These are phyloP conservation scores for Gari tellinella DNA, from an alignment of 2,888 invertebrate species.

Conservation along the genomic window DNA sequence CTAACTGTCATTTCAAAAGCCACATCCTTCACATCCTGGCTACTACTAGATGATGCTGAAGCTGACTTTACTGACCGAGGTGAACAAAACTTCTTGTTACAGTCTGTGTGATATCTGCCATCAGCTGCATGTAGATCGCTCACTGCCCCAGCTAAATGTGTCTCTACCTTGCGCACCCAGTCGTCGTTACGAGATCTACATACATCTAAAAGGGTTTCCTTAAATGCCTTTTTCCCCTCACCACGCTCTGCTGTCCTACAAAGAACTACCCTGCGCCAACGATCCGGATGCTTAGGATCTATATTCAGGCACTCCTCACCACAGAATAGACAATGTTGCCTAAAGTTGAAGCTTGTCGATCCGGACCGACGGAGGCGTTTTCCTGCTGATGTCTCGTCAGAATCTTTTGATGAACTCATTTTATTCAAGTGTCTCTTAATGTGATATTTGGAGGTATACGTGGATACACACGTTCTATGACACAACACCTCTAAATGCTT, in stretches of 20 bases:
- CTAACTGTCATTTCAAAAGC: too few species aligned
- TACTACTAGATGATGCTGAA: not conserved
- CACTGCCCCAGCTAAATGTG: not conserved
- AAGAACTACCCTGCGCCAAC: not conserved
- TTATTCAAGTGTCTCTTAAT: too few species aligned
- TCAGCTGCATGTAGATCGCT: conserved; percentile 4
- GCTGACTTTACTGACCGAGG: not conserved
- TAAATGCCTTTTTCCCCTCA: not conserved
- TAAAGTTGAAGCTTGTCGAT: not conserved
- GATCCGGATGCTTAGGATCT: not conserved
- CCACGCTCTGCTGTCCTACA: not conserved
- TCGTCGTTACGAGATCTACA: not conserved
- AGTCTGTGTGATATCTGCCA: not conserved
- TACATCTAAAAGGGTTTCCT: not conserved
- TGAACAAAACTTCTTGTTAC: not conserved
- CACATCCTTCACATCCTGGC: too few species aligned
- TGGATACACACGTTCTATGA: too few species aligned
- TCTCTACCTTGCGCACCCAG: not conserved
- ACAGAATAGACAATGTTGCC: conserved; percentile 2
- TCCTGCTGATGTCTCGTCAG: too few species aligned
- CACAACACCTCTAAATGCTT: too few species aligned
- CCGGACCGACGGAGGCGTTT: too few species aligned
- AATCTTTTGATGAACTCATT: too few species aligned
- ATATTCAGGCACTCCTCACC: not conserved
- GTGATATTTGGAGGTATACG: too few species aligned